Percentiles rank a stretch among this genome's conserved stretches.
Conservation (phyloP, 1,140 invertebrate species). For the Diuraphis noxia region DNA sequence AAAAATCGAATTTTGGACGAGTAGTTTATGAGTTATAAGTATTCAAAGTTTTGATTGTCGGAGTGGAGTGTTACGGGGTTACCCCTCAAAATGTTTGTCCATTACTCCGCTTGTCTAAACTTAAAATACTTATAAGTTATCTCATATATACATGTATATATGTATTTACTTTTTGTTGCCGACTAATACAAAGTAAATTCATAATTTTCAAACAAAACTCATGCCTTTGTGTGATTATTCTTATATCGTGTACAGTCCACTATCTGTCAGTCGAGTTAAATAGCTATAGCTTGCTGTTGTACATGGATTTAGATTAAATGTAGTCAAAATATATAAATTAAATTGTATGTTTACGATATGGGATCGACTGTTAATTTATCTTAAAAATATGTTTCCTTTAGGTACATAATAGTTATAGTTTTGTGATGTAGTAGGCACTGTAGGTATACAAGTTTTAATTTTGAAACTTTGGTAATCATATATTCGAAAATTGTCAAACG, state of each 20-base stretch:
- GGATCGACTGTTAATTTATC: background rate
- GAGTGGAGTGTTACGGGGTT: too few species aligned
- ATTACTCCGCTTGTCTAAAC: too few species aligned
- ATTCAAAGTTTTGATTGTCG: too few species aligned
- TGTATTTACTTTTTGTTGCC: background rate
- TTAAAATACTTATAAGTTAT: too few species aligned
- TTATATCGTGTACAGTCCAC: too few species aligned
- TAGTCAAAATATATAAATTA: background rate
- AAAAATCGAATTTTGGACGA: too few species aligned
- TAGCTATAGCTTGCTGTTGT: background rate
- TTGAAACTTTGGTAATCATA: background rate
- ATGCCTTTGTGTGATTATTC: background rate
- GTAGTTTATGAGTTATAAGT: too few species aligned
- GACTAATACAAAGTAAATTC: background rate
- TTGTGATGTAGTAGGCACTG: too few species aligned
- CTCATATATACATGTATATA: too few species aligned
- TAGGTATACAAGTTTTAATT: background rate
- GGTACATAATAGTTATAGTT: background rate
- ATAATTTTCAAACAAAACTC: background rate
- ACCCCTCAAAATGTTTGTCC: too few species aligned
- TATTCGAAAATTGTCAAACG: background rate
- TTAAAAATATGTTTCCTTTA: background rate
- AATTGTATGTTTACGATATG: background rate
- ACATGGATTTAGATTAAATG: background rate
- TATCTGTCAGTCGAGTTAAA: background rate